phyloP scores from a whole-genome alignment of 2,888 invertebrate genomes.

The Suillia variegata region DNA sequence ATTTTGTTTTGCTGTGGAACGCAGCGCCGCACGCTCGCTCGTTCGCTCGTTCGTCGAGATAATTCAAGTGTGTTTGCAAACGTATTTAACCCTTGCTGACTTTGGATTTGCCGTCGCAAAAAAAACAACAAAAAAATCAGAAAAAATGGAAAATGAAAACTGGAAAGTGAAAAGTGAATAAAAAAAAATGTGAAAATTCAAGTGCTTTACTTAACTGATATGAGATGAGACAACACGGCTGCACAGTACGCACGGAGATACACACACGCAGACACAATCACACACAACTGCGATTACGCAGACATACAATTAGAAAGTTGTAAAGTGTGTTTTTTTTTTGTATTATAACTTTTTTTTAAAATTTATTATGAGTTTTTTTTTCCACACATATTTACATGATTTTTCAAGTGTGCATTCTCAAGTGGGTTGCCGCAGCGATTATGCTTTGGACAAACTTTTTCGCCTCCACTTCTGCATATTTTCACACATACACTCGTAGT shows the following conservation, averaged over 20 bases:
- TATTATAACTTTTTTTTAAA: conserved; percentile 7
- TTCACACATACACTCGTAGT: too few species aligned
- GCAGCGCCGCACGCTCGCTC: background rate
- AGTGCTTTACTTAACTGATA: background rate
- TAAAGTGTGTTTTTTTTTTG: background rate
- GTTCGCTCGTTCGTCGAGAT: conserved; percentile 19
- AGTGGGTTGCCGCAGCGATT: conserved; percentile 21
- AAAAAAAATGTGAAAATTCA: too few species aligned
- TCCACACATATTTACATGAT: conserved; percentile 16
- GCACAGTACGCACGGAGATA: background rate
- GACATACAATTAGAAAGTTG: conserved; percentile 21
- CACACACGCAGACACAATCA: conserved; percentile 1
- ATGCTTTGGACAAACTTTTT: conserved; percentile 19
- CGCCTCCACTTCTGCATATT: background rate
- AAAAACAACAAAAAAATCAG: too few species aligned
- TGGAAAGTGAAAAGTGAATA: too few species aligned
- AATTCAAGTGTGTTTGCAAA: conserved; percentile 29
- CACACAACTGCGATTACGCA: background rate
- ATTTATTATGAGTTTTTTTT: background rate
- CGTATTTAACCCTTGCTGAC: conserved; percentile 26
- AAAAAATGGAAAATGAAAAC: too few species aligned
- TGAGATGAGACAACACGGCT: background rate
- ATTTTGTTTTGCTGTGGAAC: background rate
- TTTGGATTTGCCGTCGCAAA: background rate
- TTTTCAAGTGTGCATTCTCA: conserved; percentile 22